Percentiles rank a stretch among this genome's conserved stretches.
phyloP scores from a whole-genome alignment of 23 tunicate genomes.

The Phallusia fumigata region DNA sequence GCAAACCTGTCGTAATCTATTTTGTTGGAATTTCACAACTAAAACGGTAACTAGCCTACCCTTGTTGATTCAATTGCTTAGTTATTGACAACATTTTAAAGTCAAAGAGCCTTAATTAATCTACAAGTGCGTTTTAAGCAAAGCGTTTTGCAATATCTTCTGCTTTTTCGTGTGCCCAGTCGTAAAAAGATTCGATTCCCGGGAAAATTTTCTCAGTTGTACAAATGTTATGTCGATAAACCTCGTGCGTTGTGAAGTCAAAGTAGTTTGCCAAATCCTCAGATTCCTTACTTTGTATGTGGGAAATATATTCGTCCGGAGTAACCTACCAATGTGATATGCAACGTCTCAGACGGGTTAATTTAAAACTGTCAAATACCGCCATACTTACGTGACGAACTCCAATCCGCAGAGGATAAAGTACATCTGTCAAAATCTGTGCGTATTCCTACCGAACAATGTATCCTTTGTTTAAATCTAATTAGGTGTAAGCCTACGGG shows the following conservation, averaged over 20 bases:
- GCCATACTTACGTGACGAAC: slow-evolving; percentile 20
- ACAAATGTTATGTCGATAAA: slow-evolving; percentile 44
- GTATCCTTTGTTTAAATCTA: too few relatives aligned
- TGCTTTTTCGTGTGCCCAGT: slow-evolving; percentile 24
- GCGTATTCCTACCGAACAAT: slow-evolving; percentile 49
- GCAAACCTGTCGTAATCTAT: too few relatives aligned
- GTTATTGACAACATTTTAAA: too few relatives aligned
- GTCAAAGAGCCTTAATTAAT: too few relatives aligned
- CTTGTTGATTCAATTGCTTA: too few relatives aligned
- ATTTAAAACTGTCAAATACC: background rate
- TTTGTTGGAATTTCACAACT: too few relatives aligned
- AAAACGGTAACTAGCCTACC: too few relatives aligned
- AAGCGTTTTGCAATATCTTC: too few relatives aligned
- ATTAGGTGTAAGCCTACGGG: background rate
- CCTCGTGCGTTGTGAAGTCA: slow-evolving; percentile 51
- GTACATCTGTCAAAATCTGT: slow-evolving; percentile 27
- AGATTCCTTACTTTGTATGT: slow-evolving; percentile 27
- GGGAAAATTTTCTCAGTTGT: slow-evolving; percentile 25
- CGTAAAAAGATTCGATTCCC: slow-evolving; percentile 26
- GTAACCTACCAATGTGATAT: slow-evolving; percentile 32
- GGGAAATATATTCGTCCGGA: slow-evolving; percentile 48
- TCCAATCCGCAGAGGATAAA: slow-evolving; percentile 14
- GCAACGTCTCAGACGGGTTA: background rate
- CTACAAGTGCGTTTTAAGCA: too few relatives aligned
- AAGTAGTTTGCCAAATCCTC: slow-evolving; percentile 77